Evolutionary conservation across 64 coral and sea anemone species (phyloP).

Genomic region (Actinia equina): DNA sequence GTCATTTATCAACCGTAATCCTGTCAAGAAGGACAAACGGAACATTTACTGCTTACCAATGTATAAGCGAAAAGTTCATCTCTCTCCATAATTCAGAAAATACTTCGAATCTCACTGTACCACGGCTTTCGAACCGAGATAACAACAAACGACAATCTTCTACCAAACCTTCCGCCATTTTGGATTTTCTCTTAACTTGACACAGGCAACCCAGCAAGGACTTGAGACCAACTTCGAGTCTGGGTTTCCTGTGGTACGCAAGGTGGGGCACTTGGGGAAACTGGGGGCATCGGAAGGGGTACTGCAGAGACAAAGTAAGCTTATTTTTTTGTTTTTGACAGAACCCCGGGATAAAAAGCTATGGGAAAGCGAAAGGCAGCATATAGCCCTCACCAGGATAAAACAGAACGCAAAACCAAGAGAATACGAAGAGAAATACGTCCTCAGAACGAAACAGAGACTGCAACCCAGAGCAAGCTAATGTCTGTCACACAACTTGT

Average conservation of each 20-base stretch:
- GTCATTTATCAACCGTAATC: not conserved
- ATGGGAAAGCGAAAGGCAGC: not conserved
- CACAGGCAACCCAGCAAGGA: not conserved
- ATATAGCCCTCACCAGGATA: not conserved
- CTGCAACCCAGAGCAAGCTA: not conserved
- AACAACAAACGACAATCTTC: constrained; percentile 88
- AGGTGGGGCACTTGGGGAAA: not conserved
- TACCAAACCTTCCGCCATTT: constrained; percentile 96
- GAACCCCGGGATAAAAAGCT: not conserved
- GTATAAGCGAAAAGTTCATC: constrained; percentile 96
- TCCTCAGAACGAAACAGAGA: not conserved
- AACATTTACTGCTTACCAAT: constrained; percentile 52
- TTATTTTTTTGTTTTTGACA: too few species aligned
- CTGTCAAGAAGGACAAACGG: not conserved
- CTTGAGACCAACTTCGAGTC: not conserved
- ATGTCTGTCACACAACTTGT: constrained; percentile 13
- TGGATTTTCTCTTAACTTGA: constrained; percentile 7
- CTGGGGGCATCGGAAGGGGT: not conserved
- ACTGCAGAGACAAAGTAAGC: not conserved
- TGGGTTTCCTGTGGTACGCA: not conserved
- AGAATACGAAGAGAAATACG: not conserved
- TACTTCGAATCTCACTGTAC: constrained; percentile 82
- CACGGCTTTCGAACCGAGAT: constrained; percentile 86
- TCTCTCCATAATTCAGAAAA: constrained; percentile 96
- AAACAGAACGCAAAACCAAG: too few species aligned